These are phyloP conservation scores for Uropetala carovei DNA, from an alignment of 2,888 invertebrate genomes.

Conservation along the genomic window DNA sequence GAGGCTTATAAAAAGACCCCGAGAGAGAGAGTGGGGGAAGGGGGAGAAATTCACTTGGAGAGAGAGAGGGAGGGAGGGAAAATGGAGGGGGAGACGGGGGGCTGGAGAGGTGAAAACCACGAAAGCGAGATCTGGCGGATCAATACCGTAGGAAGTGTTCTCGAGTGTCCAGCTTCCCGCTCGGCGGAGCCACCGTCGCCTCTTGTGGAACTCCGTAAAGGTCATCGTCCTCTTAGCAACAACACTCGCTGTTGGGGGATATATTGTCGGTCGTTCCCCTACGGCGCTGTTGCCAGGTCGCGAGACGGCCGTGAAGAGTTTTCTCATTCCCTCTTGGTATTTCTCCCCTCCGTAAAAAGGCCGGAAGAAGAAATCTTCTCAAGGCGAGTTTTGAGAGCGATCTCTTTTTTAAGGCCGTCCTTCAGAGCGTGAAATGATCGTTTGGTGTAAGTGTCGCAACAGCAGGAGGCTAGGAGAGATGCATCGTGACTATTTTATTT, in stretches of 20 bases:
- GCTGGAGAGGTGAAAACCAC: not conserved
- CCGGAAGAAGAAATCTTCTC: no score
- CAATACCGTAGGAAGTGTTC: not conserved
- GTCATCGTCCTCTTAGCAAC: constrained; percentile 51
- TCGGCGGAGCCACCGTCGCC: constrained; percentile 27
- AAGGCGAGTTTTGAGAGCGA: no score
- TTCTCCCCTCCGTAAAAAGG: no score
- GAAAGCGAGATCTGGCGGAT: not conserved
- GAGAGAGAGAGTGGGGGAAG: constrained; percentile 54
- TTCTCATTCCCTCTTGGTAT: no score
- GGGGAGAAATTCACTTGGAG: constrained; percentile 30
- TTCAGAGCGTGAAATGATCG: no score
- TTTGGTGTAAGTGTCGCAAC: no score
- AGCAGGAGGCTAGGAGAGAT: no score
- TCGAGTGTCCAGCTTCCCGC: not conserved
- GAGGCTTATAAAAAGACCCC: not conserved
- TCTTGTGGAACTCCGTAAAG: not conserved
- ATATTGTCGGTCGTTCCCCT: constrained; percentile 25
- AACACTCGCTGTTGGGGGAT: constrained; percentile 49
- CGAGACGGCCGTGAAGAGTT: no score
- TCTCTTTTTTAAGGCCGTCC: no score
- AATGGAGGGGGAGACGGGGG: not conserved
- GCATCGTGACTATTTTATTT: no score
- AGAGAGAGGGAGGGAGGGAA: constrained; percentile 24
- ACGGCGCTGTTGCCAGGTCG: constrained; percentile 35